Percentiles rank a stretch among this genome's conserved stretches.
phyloP scores from a whole-genome alignment of 2,797 vertebrate species.

The Hemitrygon akajei region DNA sequence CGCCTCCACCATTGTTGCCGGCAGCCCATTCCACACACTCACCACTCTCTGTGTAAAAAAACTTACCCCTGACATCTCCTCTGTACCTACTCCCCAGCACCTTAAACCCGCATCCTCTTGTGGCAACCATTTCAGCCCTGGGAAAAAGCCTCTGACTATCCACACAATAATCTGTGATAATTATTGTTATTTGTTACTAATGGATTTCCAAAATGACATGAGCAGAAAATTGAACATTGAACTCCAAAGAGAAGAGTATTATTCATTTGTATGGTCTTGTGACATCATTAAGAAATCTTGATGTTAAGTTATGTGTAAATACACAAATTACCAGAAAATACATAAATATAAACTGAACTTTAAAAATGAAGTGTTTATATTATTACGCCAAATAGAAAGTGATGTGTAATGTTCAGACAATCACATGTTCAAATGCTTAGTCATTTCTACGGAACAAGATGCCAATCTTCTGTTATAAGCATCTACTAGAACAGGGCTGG shows the following conservation, averaged over 20 bases:
- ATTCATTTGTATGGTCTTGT: background rate
- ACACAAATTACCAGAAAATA: background rate
- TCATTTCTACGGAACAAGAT: background rate
- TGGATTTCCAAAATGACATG: background rate
- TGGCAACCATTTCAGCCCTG: too few species aligned
- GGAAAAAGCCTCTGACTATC: too few species aligned
- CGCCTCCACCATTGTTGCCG: too few species aligned
- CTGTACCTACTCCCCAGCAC: too few species aligned
- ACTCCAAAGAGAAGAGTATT: background rate
- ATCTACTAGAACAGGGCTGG: background rate
- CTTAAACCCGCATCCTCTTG: too few species aligned
- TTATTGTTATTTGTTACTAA: background rate
- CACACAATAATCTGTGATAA: too few species aligned
- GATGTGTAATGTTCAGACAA: background rate
- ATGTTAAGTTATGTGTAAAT: background rate
- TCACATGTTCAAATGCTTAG: background rate
- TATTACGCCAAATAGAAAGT: conserved; percentile 5
- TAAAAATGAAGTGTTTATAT: background rate
- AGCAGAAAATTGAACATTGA: background rate
- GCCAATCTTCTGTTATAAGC: background rate
- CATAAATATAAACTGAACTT: background rate
- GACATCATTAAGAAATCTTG: background rate
- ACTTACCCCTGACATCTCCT: too few species aligned
- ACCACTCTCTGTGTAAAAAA: too few species aligned
- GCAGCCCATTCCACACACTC: too few species aligned